Base-by-base conservation (phyloP, 2,113 vertebrate species). In the Phrynosoma platyrhinos region DNA sequence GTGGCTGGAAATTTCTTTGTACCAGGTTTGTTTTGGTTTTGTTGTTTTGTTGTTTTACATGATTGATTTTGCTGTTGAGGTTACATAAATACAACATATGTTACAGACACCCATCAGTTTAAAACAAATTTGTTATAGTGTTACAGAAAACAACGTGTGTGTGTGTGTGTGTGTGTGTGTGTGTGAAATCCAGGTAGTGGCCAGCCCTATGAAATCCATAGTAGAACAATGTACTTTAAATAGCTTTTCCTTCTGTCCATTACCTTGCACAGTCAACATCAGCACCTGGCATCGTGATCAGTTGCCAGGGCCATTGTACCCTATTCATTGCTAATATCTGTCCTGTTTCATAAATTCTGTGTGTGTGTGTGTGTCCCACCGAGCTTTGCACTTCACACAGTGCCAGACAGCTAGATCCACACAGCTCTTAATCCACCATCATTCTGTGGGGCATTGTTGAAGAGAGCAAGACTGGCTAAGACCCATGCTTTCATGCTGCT, bases 1-100 rank as follows among this genome's bases (percentile, higher is more conserved):
- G 98, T 0, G 98, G 98, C n/a, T 99, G 99, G 98, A 99, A 96
- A 92, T 96, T 97, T 78, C 97, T 99, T 84, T 99, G 99, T 82
- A 95, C 97, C 94, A 99, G 98, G 99, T 97, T 91, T 96, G 98
- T 95, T 55, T 30, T 83, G 1, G 1, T 40, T 72, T 13, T 83
- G 52, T 71, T 87, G 9, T 32, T 75, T 87, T 23, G 12, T 83
- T 77, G 69, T 55, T 55, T 47, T 71, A 32, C 16, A 40, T 55
- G n/a, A 9, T 53, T 75, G 21, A 40, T 53, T 83, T 83, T 58
- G 64, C 36, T 47, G 20, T 52, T 64, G 30, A 75, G 27, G 23
- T 81, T 81, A 81, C n/a, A 40, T 74, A 75, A 64, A 75, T 62
- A 18, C 32, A 81, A 13, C 12, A 9, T 74, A 7, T 42, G 74